A percentile compares a stretch with the other conserved stretches of the same genome.
Evolutionary conservation across 2,888 invertebrate genomes (phyloP).

Genomic region (Sinopyrophorus schimmeli): DNA sequence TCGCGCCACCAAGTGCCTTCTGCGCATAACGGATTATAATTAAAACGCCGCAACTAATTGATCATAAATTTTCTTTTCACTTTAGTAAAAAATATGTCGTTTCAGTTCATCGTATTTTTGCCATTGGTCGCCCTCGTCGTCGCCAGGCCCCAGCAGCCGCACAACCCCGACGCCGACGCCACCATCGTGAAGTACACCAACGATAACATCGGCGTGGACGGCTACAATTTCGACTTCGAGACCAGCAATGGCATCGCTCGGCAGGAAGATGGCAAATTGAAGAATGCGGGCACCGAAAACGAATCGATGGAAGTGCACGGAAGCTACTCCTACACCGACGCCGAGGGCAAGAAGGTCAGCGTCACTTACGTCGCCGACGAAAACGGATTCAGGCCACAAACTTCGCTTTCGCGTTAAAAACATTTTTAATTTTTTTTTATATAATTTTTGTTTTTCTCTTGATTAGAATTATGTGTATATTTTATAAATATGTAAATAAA

Average conservation of each 20-base stretch:
- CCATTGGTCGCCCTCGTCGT: slow-evolving; percentile 31
- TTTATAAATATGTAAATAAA: too few relatives aligned
- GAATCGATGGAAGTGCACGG: slow-evolving; percentile 56
- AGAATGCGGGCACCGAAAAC: slow-evolving; percentile 53
- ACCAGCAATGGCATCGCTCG: slow-evolving; percentile 54
- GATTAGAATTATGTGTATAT: too few relatives aligned
- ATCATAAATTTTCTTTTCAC: too few relatives aligned
- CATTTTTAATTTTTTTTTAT: too few relatives aligned
- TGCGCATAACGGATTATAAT: too few relatives aligned
- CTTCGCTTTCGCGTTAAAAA: slow-evolving; percentile 3
- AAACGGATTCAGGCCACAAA: slow-evolving; percentile 58
- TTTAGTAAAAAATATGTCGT: too few relatives aligned
- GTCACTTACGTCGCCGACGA: slow-evolving; percentile 60
- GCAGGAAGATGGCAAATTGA: slow-evolving; percentile 50
- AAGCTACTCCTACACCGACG: slow-evolving; percentile 55
- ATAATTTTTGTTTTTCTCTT: too few relatives aligned
- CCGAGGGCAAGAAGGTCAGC: slow-evolving; percentile 57
- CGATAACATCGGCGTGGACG: slow-evolving; percentile 61
- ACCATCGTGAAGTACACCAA: slow-evolving; percentile 63
- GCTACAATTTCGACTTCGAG: slow-evolving; percentile 61
- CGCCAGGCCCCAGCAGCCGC: slow-evolving; percentile 34
- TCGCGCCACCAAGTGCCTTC: too few relatives aligned
- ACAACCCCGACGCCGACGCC: slow-evolving; percentile 54
- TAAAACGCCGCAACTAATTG: too few relatives aligned
- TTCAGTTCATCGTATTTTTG: slow-evolving; percentile 23